Conservation (phyloP, 2,888 invertebrate species). For the Lissonota sp. region DNA sequence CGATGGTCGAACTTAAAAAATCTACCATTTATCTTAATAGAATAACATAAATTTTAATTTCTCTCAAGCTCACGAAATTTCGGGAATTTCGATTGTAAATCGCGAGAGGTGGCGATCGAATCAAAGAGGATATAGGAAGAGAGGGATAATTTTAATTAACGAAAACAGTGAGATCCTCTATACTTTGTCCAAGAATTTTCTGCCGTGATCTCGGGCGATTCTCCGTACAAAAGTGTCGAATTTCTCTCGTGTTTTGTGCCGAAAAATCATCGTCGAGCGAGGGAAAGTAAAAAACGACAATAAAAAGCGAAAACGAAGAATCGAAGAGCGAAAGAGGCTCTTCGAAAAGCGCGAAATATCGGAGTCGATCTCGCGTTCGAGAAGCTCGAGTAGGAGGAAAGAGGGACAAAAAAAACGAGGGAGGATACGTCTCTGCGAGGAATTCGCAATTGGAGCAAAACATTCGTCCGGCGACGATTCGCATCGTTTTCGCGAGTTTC, state of each 20-base stretch:
- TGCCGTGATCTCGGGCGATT: conserved; percentile 48
- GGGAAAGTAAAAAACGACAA: background rate
- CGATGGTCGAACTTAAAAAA: no score
- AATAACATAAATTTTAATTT: no score
- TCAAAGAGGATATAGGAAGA: background rate
- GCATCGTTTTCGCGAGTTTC: conserved; percentile 26
- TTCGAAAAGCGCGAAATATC: conserved; percentile 37
- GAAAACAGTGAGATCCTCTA: conserved; percentile 58
- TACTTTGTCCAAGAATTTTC: conserved; percentile 47
- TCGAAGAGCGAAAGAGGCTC: conserved; percentile 8
- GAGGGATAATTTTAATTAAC: background rate
- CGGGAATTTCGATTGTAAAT: no score
- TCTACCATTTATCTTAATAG: no score
- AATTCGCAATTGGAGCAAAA: conserved; percentile 14
- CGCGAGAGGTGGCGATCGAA: conserved; percentile 1
- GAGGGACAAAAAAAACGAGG: no score
- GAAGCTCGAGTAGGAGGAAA: no score
- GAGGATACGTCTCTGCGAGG: background rate
- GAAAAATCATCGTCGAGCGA: conserved; percentile 10
- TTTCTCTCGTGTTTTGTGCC: conserved; percentile 40
- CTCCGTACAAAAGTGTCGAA: conserved; percentile 57
- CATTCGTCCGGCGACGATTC: background rate
- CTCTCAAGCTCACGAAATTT: no score
- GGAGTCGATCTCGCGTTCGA: conserved; percentile 53
- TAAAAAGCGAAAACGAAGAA: conserved; percentile 14